Evolutionary conservation across 2,888 invertebrate species (phyloP), one percentile per base, ranked within the genome.

Genomic region (Ischnura elegans): DNA sequence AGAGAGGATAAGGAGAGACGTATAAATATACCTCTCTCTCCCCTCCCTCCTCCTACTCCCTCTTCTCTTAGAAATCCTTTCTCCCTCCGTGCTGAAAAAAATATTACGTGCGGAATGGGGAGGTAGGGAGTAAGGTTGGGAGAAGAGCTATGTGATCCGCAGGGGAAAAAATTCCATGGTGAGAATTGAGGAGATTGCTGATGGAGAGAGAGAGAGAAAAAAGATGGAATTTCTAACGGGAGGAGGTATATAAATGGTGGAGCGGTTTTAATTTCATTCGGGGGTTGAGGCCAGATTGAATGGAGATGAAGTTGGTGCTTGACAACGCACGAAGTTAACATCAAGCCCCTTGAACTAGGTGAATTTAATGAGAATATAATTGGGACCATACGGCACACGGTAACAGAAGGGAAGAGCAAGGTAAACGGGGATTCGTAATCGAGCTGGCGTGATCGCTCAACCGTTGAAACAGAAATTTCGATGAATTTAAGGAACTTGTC

Each of bases 211-310:
- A n/a, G n/a, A n/a, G n/a, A n/a, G n/a, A n/a, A n/a, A n/a, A 76
- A 76, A 76, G 76, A 13, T 36, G 76, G 76, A 76, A 76, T 76
- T 76, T 76, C 29, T 76, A 76, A 76, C 76, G 76, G 76, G 36
- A 76, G 10, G 2, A 29, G n/a, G 36, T 1, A 16, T 2, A 1
- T 1, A n/a, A n/a, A 6, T 1, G 76, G 76, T n/a, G 36, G 13
- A 13, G 4, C 36, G 76, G 16, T 76, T 76, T 76, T 76, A 76
- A 76, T 36, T 76, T 76, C 76, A 76, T 36, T 76, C 3, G 36
- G 76, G 36, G 76, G 76, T 29, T 61, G 76, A 76, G 76, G 76
- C 29, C 6, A 47, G 66, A 76, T 16, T 29, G 76, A 61, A 21
- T 25, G 61, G 61, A 55, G 55, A n/a, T 21, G 61, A 25, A 61